Evolutionary conservation across 2,113 vertebrate genomes (phyloP).

Genomic region (Percopsis transmontana): DNA sequence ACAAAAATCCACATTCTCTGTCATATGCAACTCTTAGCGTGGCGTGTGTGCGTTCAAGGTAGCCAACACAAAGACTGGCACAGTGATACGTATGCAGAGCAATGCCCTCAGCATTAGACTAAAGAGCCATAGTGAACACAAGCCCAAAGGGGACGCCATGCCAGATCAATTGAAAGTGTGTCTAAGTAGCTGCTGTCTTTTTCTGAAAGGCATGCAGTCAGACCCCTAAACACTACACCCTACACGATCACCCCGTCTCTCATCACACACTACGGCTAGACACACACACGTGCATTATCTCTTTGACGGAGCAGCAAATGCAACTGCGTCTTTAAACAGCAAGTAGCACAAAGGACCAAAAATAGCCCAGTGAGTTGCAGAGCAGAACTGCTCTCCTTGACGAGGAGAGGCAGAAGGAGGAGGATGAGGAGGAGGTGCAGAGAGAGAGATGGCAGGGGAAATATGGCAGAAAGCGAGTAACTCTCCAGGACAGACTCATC

Average conservation of each 20-base stretch:
- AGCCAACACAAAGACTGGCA: too few relatives aligned
- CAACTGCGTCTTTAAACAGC: conserved; percentile 78
- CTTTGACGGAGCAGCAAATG: conserved; percentile 69
- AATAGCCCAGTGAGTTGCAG: conserved; percentile 78
- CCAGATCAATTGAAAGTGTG: conserved; percentile 33
- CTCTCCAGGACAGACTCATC: conserved; percentile 32
- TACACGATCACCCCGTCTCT: conserved; percentile 34
- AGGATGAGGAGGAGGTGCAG: neutral
- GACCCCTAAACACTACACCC: conserved; percentile 53
- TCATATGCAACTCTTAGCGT: too few relatives aligned
- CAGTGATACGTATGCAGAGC: neutral
- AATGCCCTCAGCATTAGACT: neutral
- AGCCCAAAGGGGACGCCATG: conserved; percentile 18
- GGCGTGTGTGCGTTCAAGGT: too few relatives aligned
- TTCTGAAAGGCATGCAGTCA: conserved; percentile 51
- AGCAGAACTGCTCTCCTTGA: conserved; percentile 74
- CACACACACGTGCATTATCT: conserved; percentile 39
- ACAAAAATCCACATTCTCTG: too few relatives aligned
- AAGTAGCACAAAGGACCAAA: conserved; percentile 83
- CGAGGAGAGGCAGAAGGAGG: conserved; percentile 50
- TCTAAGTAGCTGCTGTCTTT: conserved; percentile 19
- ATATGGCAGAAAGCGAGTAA: conserved; percentile 1
- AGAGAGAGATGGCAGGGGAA: conserved; percentile 49
- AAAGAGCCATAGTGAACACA: neutral
- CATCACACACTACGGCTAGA: conserved; percentile 3